A percentile compares a stretch with the other conserved stretches of the same genome.
These are phyloP conservation scores for Alectoris magna DNA, from an alignment of 2,797 vertebrate genomes.

Conservation along the genomic window DNA sequence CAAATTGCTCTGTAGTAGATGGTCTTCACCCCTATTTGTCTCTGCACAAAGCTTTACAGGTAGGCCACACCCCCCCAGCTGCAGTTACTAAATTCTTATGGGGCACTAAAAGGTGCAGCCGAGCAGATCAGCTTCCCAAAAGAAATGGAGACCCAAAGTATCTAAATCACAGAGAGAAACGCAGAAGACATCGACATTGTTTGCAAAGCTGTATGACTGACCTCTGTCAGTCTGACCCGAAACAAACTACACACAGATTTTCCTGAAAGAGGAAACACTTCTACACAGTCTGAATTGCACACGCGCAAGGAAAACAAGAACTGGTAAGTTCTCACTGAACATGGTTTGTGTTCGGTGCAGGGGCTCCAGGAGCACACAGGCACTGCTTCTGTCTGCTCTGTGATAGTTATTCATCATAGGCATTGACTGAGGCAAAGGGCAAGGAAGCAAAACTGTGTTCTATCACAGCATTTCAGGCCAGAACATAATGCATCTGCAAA, in stretches of 20 bases:
- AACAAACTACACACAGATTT: neutral
- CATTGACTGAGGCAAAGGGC: neutral
- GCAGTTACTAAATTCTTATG: neutral
- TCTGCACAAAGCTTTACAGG: neutral
- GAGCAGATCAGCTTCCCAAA: neutral
- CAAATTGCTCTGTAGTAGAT: neutral
- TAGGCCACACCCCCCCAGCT: neutral
- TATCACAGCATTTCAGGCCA: neutral
- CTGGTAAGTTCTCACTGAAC: neutral
- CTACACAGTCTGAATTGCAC: neutral
- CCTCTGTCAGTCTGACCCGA: neutral
- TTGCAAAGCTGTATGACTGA: neutral
- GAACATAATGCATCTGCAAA: neutral
- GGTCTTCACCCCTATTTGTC: neutral
- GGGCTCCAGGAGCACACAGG: neutral
- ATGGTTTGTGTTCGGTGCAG: neutral
- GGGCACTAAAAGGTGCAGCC: neutral
- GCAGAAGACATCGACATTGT: accelerated
- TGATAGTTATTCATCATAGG: neutral
- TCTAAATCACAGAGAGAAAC: neutral
- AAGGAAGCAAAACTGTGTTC: neutral
- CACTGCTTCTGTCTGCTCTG: neutral
- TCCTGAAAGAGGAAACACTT: neutral
- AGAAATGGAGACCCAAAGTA: neutral
- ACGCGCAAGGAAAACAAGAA: accelerated